Percentiles rank a stretch among this genome's conserved stretches.
phyloP scores from a whole-genome alignment of 1,140 invertebrate genomes.

The Drosophila ercepeae region DNA sequence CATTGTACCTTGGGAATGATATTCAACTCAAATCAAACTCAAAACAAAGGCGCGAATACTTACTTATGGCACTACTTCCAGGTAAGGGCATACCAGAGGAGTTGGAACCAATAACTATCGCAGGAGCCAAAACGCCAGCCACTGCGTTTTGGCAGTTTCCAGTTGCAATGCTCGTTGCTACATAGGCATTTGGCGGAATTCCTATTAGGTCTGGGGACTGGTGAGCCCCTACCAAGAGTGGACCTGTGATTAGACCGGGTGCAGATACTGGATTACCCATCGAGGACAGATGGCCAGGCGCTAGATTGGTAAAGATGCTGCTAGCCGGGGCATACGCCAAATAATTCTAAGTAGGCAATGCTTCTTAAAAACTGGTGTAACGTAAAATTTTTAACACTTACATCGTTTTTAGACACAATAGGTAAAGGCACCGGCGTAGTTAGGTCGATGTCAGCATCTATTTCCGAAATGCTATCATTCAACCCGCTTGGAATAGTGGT shows the following conservation, averaged over 20 bases:
- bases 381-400: constrained; percentile 26
- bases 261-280: constrained; percentile 12
- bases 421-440: constrained; percentile 86
- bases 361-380: not conserved
- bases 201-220: constrained; percentile 80
- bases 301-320: constrained; percentile 66
- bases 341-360: constrained; percentile 63
- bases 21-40: not conserved
- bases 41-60: constrained; percentile 18
- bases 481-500: constrained; percentile 89
- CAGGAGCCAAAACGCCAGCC: constrained; percentile 62
- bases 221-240: constrained; percentile 53
- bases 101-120: constrained; percentile 67
- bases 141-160: constrained; percentile 27
- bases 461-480: constrained; percentile 88
- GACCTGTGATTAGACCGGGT: constrained; percentile 52
- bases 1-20: constrained; percentile 56
- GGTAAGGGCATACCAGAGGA: constrained; percentile 29
- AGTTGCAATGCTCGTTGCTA: constrained; percentile 42
- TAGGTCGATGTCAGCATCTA: constrained; percentile 90
- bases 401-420: constrained; percentile 79
- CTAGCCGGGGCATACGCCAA: constrained; percentile 68
- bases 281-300: constrained; percentile 49
- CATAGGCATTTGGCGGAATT: constrained; percentile 52
- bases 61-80: constrained; percentile 70